These are phyloP conservation scores for Drosophila infuscata DNA, from an alignment of 2,888 invertebrate genomes.

Conservation along the genomic window DNA sequence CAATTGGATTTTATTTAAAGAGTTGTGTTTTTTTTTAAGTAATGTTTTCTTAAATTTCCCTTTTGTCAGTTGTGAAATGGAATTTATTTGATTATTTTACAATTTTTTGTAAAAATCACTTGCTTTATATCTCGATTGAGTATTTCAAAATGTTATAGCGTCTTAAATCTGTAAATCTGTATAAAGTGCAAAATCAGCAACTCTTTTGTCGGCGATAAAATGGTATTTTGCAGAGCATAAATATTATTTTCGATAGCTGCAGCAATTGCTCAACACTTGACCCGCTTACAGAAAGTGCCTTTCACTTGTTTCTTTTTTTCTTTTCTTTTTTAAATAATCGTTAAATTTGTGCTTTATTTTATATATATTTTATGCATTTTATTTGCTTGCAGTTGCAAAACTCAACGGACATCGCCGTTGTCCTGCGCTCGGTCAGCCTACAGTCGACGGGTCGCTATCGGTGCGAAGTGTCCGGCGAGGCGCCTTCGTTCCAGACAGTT, in stretches of 20 bases:
- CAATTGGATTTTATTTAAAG: too few relatives aligned
- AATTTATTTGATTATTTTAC: background rate
- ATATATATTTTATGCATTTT: slow-evolving; percentile 8
- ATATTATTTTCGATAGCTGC: slow-evolving; percentile 9
- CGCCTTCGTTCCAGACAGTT: slow-evolving; percentile 91
- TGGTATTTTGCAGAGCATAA: slow-evolving; percentile 7
- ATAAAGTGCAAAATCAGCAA: background rate
- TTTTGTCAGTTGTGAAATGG: background rate
- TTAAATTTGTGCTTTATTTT: background rate
- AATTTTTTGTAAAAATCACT: background rate
- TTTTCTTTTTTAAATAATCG: slow-evolving; percentile 14
- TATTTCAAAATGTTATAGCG: background rate
- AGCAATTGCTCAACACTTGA: background rate
- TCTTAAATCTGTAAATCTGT: background rate
- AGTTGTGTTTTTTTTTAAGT: too few relatives aligned
- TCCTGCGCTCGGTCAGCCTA: slow-evolving; percentile 89
- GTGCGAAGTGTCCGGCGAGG: slow-evolving; percentile 92
- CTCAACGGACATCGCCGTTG: slow-evolving; percentile 88
- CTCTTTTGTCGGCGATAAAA: background rate
- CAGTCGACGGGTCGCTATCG: slow-evolving; percentile 91
- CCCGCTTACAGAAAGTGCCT: slow-evolving; percentile 15
- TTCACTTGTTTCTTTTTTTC: slow-evolving; percentile 38
- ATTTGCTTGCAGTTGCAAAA: slow-evolving; percentile 87
- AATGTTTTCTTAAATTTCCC: background rate
- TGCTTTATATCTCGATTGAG: background rate